Evolutionary conservation across 2,797 vertebrate species (phyloP).

Genomic region (Pipistrellus pygmaeus): DNA sequence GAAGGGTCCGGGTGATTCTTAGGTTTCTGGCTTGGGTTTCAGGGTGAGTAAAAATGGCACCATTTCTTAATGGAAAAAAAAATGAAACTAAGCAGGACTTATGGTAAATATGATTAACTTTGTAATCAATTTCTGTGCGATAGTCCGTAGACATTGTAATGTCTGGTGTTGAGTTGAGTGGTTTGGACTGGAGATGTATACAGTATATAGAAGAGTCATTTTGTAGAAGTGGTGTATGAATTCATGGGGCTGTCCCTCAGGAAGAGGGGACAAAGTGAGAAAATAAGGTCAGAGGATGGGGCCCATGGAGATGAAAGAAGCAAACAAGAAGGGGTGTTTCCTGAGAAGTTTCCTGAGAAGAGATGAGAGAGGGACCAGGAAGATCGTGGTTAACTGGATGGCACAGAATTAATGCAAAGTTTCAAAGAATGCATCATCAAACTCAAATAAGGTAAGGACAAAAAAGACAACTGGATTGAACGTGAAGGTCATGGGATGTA

Average conservation of each 20-base stretch:
- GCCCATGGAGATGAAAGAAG: neutral
- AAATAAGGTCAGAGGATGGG: neutral
- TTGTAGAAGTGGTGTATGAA: neutral
- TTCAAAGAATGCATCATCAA: neutral
- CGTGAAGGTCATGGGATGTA: neutral
- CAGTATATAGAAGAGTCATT: neutral
- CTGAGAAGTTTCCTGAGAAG: neutral
- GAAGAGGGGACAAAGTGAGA: neutral
- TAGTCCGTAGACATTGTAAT: neutral
- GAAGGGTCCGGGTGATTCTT: neutral
- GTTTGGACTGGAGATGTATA: neutral
- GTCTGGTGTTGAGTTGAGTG: neutral
- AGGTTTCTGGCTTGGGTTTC: neutral
- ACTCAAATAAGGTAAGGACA: neutral
- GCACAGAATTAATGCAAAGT: neutral
- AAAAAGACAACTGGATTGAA: neutral
- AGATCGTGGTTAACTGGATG: neutral
- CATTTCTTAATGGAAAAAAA: conserved; percentile 1
- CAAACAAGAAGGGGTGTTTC: neutral
- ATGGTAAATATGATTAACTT: neutral
- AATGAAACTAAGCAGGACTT: neutral
- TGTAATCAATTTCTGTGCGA: neutral
- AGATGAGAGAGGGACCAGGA: neutral
- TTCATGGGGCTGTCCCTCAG: neutral
- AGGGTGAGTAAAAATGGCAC: neutral